phyloP scores from a whole-genome alignment of 1,140 invertebrate species.

The Zaprionus gabonicus region DNA sequence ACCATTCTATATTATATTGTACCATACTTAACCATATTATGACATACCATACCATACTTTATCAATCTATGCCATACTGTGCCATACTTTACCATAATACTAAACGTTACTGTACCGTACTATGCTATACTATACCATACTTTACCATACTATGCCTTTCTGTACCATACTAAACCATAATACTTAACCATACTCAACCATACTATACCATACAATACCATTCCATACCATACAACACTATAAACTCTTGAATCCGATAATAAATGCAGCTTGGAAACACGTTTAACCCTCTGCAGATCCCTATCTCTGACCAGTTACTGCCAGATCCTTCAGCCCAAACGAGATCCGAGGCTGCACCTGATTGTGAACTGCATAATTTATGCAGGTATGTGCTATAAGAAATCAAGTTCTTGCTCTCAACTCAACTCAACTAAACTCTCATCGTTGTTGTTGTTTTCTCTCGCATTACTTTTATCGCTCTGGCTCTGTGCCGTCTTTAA shows the following conservation, averaged over 20 bases:
- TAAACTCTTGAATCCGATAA: background rate
- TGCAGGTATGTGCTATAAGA: background rate
- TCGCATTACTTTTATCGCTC: background rate
- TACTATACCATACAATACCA: background rate
- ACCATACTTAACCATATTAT: too few species aligned
- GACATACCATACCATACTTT: too few species aligned
- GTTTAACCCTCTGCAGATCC: background rate
- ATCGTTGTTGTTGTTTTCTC: background rate
- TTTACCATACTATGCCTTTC: background rate
- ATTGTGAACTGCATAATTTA: background rate
- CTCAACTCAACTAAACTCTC: background rate
- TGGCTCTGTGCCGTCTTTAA: constrained; percentile 28
- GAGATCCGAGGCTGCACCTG: background rate
- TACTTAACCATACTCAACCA: too few species aligned
- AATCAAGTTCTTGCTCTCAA: constrained; percentile 1
- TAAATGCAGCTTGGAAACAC: background rate
- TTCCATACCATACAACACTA: background rate
- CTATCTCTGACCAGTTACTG: background rate
- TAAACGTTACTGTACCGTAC: too few species aligned
- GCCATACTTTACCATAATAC: background rate
- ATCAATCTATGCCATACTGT: background rate
- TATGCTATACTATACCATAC: background rate
- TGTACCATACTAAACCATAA: background rate
- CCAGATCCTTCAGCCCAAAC: background rate
- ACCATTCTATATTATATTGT: too few species aligned